Conservation (phyloP, 2,888 invertebrate genomes). For the Ecdyonurus torrentis region DNA sequence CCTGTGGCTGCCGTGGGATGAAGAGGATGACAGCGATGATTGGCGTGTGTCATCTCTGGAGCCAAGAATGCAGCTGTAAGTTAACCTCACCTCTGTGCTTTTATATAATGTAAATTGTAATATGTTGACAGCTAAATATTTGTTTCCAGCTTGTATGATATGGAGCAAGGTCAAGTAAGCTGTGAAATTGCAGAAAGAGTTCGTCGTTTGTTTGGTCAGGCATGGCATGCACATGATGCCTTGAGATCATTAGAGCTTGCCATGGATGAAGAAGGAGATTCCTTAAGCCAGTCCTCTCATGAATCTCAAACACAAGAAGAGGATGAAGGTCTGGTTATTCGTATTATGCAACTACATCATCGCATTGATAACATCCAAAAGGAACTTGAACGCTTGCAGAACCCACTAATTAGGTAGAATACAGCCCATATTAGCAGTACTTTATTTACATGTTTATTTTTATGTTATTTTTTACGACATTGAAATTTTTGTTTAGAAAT, state of each 20-base stretch:
- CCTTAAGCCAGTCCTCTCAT: background rate
- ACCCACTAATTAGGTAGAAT: conserved; percentile 2
- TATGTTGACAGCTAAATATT: background rate
- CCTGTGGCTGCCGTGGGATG: conserved; percentile 1
- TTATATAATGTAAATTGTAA: background rate
- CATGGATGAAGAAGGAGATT: background rate
- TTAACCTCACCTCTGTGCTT: background rate
- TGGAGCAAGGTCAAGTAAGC: background rate
- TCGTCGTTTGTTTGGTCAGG: background rate
- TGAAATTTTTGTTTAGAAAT: background rate
- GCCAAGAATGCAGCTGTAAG: background rate
- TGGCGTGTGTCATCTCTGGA: background rate
- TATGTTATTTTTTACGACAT: background rate
- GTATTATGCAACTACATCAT: background rate
- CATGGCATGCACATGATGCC: background rate
- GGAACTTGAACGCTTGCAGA: background rate
- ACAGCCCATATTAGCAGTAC: no score
- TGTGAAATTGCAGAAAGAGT: background rate
- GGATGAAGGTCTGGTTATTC: background rate
- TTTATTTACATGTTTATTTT: no score
- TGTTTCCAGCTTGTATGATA: background rate
- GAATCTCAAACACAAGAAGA: background rate
- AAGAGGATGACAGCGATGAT: background rate
- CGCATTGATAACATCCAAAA: background rate
- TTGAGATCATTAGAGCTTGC: background rate